These are phyloP conservation scores for Dasyornis broadbenti DNA, from an alignment of 2,113 vertebrate genomes.

Conservation along the genomic window DNA sequence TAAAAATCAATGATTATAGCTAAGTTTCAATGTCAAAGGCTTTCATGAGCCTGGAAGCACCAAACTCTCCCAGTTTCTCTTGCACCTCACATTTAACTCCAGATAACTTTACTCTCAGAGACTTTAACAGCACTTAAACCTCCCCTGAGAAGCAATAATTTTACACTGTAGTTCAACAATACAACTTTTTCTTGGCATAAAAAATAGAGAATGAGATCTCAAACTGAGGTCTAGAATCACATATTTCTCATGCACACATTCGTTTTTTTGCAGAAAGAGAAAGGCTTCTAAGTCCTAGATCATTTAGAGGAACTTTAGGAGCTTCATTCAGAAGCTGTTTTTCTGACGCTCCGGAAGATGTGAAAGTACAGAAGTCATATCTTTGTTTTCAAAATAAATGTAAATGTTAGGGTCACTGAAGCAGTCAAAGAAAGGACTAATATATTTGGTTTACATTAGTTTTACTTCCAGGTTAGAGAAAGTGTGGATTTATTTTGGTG, in stretches of 20 bases:
- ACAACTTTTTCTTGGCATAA: fast-evolving
- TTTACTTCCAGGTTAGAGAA: not conserved
- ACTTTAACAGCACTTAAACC: not conserved
- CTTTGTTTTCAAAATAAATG: not conserved
- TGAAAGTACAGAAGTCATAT: not conserved
- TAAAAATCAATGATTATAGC: not conserved
- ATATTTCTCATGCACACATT: not conserved
- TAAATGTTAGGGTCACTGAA: not conserved
- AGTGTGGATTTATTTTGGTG: not conserved
- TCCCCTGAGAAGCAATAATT: not conserved
- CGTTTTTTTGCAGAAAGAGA: not conserved
- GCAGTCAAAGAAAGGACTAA: not conserved
- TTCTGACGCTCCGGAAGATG: not conserved
- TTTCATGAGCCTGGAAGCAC: not conserved
- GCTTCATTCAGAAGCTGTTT: not conserved
- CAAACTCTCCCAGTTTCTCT: not conserved
- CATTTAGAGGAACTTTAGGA: not conserved
- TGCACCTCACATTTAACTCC: not conserved
- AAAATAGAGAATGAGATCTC: not conserved
- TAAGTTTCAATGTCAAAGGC: not conserved
- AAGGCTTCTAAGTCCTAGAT: not conserved
- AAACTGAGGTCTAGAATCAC: not conserved
- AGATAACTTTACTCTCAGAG: not conserved
- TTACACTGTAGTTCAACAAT: not conserved
- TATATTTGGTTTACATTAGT: not conserved